A percentile compares a stretch with the other conserved stretches of the same genome.
Evolutionary conservation across 2,797 vertebrate genomes (phyloP).

Genomic region (Loriculus beryllinus): DNA sequence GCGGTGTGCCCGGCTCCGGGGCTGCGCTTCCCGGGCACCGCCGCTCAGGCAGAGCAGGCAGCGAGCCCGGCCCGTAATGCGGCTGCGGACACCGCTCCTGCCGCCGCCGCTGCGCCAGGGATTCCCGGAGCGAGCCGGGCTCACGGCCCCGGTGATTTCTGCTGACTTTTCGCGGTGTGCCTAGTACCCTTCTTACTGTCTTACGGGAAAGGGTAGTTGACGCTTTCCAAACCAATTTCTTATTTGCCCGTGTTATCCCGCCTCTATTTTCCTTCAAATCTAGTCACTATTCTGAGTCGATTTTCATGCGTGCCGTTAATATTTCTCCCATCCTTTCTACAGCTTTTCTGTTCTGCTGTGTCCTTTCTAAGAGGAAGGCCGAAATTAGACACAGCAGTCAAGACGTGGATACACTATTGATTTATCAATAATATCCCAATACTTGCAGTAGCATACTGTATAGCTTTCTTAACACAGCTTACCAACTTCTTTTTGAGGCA

Average conservation of each 20-base stretch:
- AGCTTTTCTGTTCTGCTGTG: background rate
- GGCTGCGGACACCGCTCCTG: background rate
- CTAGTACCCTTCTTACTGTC: background rate
- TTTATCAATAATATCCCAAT: background rate
- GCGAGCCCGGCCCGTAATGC: background rate
- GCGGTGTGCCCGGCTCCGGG: background rate
- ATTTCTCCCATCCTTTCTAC: background rate
- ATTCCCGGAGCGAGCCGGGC: background rate
- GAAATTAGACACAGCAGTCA: background rate
- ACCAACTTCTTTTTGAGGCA: background rate
- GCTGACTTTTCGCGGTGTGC: background rate
- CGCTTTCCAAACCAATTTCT: background rate
- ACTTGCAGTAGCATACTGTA: background rate
- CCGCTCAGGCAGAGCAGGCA: background rate
- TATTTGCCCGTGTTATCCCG: background rate
- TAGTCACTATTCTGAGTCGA: background rate
- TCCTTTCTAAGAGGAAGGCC: background rate
- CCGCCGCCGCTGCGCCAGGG: background rate
- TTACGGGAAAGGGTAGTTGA: background rate
- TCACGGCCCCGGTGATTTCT: background rate
- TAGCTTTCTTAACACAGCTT: background rate
- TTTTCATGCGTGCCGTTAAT: background rate
- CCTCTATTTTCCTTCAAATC: background rate
- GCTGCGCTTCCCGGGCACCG: background rate
- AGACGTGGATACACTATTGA: background rate